Percentiles rank a stretch among this genome's conserved stretches.
Conservation (phyloP, 1,140 invertebrate genomes). For the Eriosoma lanigerum region DNA sequence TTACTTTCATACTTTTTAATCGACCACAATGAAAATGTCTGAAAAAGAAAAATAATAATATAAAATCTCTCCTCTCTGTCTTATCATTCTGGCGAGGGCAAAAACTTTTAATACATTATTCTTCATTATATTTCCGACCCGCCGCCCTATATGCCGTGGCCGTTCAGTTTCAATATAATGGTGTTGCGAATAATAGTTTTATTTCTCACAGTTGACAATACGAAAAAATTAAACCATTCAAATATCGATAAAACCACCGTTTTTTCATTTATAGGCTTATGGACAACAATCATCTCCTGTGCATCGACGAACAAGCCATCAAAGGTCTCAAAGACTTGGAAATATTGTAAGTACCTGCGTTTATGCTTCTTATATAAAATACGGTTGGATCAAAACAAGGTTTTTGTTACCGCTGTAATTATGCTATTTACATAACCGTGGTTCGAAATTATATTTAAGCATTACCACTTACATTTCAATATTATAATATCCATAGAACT, state of each 20-base stretch:
- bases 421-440: too few relatives aligned
- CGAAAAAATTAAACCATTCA: conserved; percentile 16
- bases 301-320: conserved; percentile 85
- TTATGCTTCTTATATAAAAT: too few relatives aligned
- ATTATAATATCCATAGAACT: conserved; percentile 65
- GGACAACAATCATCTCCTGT: conserved; percentile 91
- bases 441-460: too few relatives aligned
- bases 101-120: conserved; percentile 48
- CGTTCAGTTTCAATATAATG: conserved; percentile 24
- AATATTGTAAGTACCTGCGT: conserved; percentile 73
- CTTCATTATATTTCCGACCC: conserved; percentile 25
- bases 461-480: background rate
- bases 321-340: conserved; percentile 81
- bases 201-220: conserved; percentile 30
- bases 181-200: conserved; percentile 14
- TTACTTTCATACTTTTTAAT: conserved; percentile 33
- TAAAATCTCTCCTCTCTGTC: background rate
- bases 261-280: conserved; percentile 71
- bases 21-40: conserved; percentile 21
- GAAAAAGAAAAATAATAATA: background rate
- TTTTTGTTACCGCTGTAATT: too few relatives aligned
- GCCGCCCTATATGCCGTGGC: too few relatives aligned
- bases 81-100: background rate
- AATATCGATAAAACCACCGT: conserved; percentile 47
- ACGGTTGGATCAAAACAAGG: too few relatives aligned